These are phyloP conservation scores for Phasia obesa DNA, from an alignment of 2,888 invertebrate genomes.

Conservation along the genomic window DNA sequence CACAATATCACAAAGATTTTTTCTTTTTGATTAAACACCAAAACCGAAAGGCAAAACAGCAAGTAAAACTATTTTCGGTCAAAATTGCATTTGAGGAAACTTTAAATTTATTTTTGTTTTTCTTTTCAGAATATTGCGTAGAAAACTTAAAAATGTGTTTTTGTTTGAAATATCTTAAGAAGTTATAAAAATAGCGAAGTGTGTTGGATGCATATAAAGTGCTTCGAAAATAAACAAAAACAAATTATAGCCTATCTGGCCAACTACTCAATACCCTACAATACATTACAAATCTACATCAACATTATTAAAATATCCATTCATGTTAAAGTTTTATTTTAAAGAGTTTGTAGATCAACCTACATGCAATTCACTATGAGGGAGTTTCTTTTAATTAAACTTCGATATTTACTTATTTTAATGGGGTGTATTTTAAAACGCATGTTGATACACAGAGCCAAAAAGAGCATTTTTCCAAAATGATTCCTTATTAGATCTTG, in stretches of 20 bases:
- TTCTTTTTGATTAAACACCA: background rate
- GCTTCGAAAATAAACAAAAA: background rate
- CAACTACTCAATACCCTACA: background rate
- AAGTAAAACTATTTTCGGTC: background rate
- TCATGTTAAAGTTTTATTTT: too few relatives aligned
- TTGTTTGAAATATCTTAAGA: background rate
- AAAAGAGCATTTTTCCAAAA: too few relatives aligned
- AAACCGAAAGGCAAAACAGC: background rate
- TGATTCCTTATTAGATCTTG: too few relatives aligned
- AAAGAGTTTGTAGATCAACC: too few relatives aligned
- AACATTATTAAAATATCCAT: too few relatives aligned
- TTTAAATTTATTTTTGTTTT: constrained; percentile 17
- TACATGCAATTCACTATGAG: too few relatives aligned
- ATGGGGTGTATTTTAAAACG: too few relatives aligned
- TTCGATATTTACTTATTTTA: too few relatives aligned
- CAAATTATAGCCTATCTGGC: background rate
- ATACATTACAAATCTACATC: too few relatives aligned
- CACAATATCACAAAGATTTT: background rate
- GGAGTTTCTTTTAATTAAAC: too few relatives aligned
- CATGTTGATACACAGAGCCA: too few relatives aligned
- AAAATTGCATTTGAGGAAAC: background rate
- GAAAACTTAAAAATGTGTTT: background rate
- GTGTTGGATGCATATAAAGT: constrained; percentile 3
- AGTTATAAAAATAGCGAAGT: background rate
- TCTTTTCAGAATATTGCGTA: background rate